Evolutionary conservation across 2,888 invertebrate genomes (phyloP).

Genomic region (Heliconius hortense): DNA sequence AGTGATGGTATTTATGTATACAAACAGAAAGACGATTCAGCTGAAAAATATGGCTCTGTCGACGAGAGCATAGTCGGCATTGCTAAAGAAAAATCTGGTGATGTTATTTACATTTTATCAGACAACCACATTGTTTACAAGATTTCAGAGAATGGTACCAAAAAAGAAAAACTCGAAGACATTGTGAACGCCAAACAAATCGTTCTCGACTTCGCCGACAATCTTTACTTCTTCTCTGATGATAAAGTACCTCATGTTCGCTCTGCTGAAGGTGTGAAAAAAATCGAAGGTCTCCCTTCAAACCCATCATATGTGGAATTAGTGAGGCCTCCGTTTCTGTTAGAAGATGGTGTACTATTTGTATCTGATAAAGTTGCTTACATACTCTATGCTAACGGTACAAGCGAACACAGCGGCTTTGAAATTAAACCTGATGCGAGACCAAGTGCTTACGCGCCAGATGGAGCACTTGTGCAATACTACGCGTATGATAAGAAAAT

Average conservation of each 20-base stretch:
- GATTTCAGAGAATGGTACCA: slow-evolving; percentile 59
- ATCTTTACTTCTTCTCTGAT: slow-evolving; percentile 57
- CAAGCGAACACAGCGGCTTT: slow-evolving; percentile 48
- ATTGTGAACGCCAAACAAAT: slow-evolving; percentile 59
- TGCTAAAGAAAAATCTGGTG: slow-evolving; percentile 42
- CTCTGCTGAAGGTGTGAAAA: slow-evolving; percentile 49
- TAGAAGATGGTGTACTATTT: slow-evolving; percentile 52
- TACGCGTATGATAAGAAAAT: slow-evolving; percentile 63
- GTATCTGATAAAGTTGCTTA: slow-evolving; percentile 55
- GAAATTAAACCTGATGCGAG: slow-evolving; percentile 47
- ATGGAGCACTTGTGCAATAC: slow-evolving; percentile 59
- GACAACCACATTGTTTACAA: slow-evolving; percentile 58
- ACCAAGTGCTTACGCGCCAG: slow-evolving; percentile 60
- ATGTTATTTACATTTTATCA: slow-evolving; percentile 59
- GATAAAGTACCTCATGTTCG: slow-evolving; percentile 56
- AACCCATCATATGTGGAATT: slow-evolving; percentile 50
- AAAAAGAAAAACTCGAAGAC: slow-evolving; percentile 54
- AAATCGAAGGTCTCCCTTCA: slow-evolving; percentile 58
- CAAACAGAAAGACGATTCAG: slow-evolving; percentile 42
- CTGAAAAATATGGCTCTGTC: slow-evolving; percentile 47
- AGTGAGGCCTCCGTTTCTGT: slow-evolving; percentile 55
- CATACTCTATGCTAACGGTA: slow-evolving; percentile 54
- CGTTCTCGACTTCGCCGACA: slow-evolving; percentile 57
- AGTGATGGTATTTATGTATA: slow-evolving; percentile 58
- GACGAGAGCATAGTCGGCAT: slow-evolving; percentile 47